Base-by-base conservation (phyloP, 2,797 vertebrate genomes). In the Cynodonichthys magdalenae region DNA sequence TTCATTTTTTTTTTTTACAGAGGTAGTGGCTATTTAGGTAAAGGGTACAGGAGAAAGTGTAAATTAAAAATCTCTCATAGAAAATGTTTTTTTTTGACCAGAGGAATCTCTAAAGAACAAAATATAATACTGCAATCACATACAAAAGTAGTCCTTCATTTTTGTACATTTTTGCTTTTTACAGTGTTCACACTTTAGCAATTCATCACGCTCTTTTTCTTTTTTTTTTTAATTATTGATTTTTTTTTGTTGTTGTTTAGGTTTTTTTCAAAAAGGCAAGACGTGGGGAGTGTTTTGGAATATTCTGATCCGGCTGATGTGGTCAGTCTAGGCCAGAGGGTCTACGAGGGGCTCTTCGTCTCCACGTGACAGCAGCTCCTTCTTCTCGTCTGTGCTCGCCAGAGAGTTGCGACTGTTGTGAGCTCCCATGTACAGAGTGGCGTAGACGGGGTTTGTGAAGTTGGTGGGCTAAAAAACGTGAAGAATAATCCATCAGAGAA, bases 71-170 rank as follows among this genome's bases (percentile, higher is more conserved):
- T 90, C 90, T 87, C 80, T 84, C 83, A 86, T 92, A 92, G 83
- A 93, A 93, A 94, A 90, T 87, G 85, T 78, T 87, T 49, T 81
- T 87, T 89, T 87, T 88, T 88, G 80, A 92, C 84, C 87, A 87
- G 88, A 91, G 84, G 86, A 92, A 91, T 92, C 86, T 88, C 87
- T 90, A 90, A 93, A 94, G 93, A 94, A 95, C 94, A 93, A 95
- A 95, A 95, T 95, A 96, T 96, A 98, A 98, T 96, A 98, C 96
- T 98, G 96, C 95, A 93, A 94, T 98, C 96, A 98, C 95, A 96
- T 98, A 98, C 94, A 98, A 98, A 98, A 96, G 95, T 97, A 97
- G 94, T 98, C 96, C 97, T 98, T 98, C 95, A 96, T 96, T 92
- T 92, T 97, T 93, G 92, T 94, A 94, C 90, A 92, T 92, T 92